phyloP scores from a whole-genome alignment of 2,888 invertebrate genomes.

The Eupithecia exiguata region DNA sequence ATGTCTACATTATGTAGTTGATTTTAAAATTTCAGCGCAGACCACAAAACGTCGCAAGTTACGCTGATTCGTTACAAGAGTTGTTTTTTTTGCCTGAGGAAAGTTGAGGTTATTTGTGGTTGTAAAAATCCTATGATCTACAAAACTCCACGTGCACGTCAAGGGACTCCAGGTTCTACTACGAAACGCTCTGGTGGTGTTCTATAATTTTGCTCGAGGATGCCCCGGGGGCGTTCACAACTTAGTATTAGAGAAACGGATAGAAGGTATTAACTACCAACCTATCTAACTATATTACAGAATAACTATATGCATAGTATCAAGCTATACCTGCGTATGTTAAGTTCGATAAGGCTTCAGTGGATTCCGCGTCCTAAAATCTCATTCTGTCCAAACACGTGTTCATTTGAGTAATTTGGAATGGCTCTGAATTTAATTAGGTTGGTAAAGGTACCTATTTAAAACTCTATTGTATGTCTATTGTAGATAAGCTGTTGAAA shows the following conservation, averaged over 20 bases:
- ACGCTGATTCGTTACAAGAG: background rate
- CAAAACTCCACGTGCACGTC: background rate
- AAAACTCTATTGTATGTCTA: too few relatives aligned
- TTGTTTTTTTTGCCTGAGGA: background rate
- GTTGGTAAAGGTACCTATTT: too few relatives aligned
- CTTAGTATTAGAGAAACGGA: background rate
- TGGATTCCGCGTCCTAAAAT: background rate
- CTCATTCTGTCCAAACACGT: background rate
- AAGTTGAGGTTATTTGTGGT: background rate
- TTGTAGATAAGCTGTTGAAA: too few relatives aligned
- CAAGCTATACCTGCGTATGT: too few relatives aligned
- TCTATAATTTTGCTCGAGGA: background rate
- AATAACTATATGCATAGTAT: too few relatives aligned
- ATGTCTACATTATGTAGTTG: background rate
- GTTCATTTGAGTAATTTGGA: background rate
- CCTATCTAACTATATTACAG: background rate
- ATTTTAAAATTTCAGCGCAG: background rate
- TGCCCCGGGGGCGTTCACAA: background rate
- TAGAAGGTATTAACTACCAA: background rate
- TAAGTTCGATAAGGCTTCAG: background rate
- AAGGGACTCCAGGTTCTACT: background rate
- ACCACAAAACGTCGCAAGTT: background rate
- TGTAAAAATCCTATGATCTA: background rate
- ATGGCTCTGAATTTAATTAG: background rate
- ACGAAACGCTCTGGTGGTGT: background rate